These are phyloP conservation scores for Anaspis maculata DNA, from an alignment of 2,888 invertebrate species.

Conservation along the genomic window DNA sequence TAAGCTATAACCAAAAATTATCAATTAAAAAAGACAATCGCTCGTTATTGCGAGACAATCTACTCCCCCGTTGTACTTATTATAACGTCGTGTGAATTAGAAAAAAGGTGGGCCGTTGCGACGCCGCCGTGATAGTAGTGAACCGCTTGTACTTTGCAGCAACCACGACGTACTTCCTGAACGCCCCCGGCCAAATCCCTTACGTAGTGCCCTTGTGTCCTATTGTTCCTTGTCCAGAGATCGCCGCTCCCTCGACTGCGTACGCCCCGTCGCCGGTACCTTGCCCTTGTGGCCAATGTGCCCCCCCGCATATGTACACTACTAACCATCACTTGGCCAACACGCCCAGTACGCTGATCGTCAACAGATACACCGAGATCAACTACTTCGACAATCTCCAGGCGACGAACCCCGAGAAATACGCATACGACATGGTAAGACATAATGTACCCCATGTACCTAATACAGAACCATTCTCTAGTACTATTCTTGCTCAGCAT, in stretches of 20 bases:
- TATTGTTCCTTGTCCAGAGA: slow-evolving; percentile 35
- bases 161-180: slow-evolving; percentile 44
- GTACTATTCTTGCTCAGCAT: too few species aligned
- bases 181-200: slow-evolving; percentile 43
- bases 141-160: slow-evolving; percentile 5
- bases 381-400: slow-evolving; percentile 42
- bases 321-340: slow-evolving; percentile 21
- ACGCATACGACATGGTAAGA: slow-evolving; percentile 41
- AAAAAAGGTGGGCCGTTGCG: slow-evolving; percentile 4
- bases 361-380: slow-evolving; percentile 44
- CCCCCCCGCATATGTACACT: slow-evolving; percentile 44
- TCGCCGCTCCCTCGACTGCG: slow-evolving; percentile 41
- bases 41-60: slow-evolving; percentile 22
- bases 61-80: too few species aligned
- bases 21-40: slow-evolving; percentile 19
- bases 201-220: slow-evolving; percentile 44
- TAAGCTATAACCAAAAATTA: slow-evolving; percentile 31
- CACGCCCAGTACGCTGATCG: slow-evolving; percentile 39
- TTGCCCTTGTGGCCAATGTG: slow-evolving; percentile 51
- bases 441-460: too few species aligned
- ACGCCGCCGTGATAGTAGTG: slow-evolving; percentile 6
- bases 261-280: slow-evolving; percentile 39
- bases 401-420: slow-evolving; percentile 32
- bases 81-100: slow-evolving; percentile 9
- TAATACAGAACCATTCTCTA: too few species aligned